Base-by-base conservation (phyloP, 2,888 invertebrate species). In the Lepetodrilus schrolli region DNA sequence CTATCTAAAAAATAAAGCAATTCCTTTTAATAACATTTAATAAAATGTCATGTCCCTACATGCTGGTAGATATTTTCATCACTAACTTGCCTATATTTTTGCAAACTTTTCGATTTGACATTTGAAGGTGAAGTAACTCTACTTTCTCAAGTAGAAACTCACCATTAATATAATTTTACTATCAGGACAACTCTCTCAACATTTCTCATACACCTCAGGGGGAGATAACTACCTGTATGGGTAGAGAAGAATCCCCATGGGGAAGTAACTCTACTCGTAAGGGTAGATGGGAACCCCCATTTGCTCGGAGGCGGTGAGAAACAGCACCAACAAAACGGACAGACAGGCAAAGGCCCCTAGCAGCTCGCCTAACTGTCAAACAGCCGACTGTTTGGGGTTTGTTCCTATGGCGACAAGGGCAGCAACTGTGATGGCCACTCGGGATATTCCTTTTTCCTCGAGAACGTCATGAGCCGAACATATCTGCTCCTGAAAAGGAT, bases 381-480 rank as follows among this genome's bases (percentile, higher is more conserved):
- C 83, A n/a, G 78, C 78, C 2, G 82, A 81, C 74, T 82, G 82
- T 73, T 83, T 84, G 17, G 86, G 83, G 80, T 83, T 83, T 49
- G 81, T 80, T 70, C 83, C 81, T 68, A 84, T 79, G 76, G 86
- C 84, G 66, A 96, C 92, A 17, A 97, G 92, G 90, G 96, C 96
- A 1, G 94, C 93, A 23, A 97, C 96, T 0, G 97, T 97, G 79
- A 96, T 94, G 66, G 96, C 96, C 26, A 97, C 94, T 89, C 96
- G 95, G 1, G 96, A 95, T 13, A 95, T 93, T 0, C 96, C 89
- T 58, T 86, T 95, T 74, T 96, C 96, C 91, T 96, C 96, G 51
- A 97, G 92, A n/a, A 97, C 95, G 91, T 97, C 97, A 38, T 96
- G 94, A 43, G 96, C 94, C 90, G 96, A 95, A 92, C 97, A 97